Evolutionary conservation across 64 coral and sea anemone genomes (phyloP).

Genomic region (Astreopora myriophthalma): DNA sequence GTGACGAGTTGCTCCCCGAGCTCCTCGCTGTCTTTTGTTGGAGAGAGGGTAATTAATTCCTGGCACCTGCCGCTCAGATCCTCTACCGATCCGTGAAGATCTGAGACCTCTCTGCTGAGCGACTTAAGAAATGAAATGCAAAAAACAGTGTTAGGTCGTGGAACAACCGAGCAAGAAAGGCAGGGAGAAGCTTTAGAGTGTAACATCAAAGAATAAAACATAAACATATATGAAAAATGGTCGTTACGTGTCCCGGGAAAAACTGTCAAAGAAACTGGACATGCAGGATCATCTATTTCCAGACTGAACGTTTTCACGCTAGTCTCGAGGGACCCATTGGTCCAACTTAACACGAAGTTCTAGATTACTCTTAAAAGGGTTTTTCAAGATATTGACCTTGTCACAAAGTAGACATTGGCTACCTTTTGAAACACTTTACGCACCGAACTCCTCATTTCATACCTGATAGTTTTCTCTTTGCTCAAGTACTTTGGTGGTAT

Average conservation of each 20-base stretch:
- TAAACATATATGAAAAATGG: too few relatives aligned
- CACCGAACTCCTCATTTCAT: neutral
- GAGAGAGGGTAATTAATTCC: slow-evolving; percentile 52
- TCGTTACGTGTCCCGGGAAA: too few relatives aligned
- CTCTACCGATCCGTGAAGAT: slow-evolving; percentile 85
- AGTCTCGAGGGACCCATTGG: too few relatives aligned
- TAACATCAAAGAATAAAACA: too few relatives aligned
- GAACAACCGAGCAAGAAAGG: neutral
- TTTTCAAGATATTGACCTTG: too few relatives aligned
- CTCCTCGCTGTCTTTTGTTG: slow-evolving; percentile 42
- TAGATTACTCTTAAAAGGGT: too few relatives aligned
- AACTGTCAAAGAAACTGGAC: too few relatives aligned
- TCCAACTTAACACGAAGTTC: too few relatives aligned
- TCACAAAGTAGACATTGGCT: too few relatives aligned
- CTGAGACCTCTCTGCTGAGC: slow-evolving; percentile 71
- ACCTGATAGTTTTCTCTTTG: slow-evolving; percentile 90
- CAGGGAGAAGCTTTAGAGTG: neutral
- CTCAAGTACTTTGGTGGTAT: slow-evolving; percentile 43
- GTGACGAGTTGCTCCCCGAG: slow-evolving; percentile 56
- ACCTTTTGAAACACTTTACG: too few relatives aligned
- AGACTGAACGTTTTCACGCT: too few relatives aligned
- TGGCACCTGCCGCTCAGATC: slow-evolving; percentile 80
- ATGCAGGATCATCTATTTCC: too few relatives aligned
- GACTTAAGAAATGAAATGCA: slow-evolving; percentile 3
- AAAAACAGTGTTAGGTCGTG: neutral